Evolutionary conservation across 2,888 invertebrate species (phyloP), one percentile per base, ranked within the genome.

Genomic region (Mactromeris polynyma): DNA sequence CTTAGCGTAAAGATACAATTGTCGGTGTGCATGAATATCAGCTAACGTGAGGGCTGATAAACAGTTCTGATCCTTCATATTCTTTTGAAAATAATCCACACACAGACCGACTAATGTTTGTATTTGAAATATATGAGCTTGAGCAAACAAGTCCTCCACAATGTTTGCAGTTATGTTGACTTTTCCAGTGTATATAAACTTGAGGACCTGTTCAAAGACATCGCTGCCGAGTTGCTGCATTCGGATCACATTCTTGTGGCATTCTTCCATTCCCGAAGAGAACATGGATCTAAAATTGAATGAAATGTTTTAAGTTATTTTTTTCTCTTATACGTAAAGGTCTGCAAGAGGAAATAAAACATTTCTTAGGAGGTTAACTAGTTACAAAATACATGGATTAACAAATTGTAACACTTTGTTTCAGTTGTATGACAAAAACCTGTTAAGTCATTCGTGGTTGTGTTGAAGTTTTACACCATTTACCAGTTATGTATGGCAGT

Each of bases 251-350:
- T 93, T 94, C 83, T 95, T 95, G 40, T 94, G 92, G 82, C 95
- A 94, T 85, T 96, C 96, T 81, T 95, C 95, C 96, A 96, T 96
- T n/a, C 95, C 95, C 1, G 95, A 95, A 2, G 94, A 93, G 91
- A 96, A 96, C 96, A 96, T 96, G 2, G 95, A 94, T 81, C 93
- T 93, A 83, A 38, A 81, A 85, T 40, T 3, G 11, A 38, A 77
- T 36, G 0, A 38, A 40, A 94, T 94, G 9, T 93, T 92, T 90
- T 11, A 40, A 40, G 40, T 40, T 40, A 4, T 7, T 40, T 40
- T n/a, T 11, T 40, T 40, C 4, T 40, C 40, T 7, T 7, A 40
- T 11, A 40, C 6, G 40, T 40, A 40, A 40, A 40, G 40, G 40
- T 40, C 11, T 40, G 40, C 40, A 40, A 40, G 11, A 40, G 11